Evolutionary conservation across 2,113 vertebrate species (phyloP), one percentile per base, ranked within the genome.

Genomic region (Apus apus): DNA sequence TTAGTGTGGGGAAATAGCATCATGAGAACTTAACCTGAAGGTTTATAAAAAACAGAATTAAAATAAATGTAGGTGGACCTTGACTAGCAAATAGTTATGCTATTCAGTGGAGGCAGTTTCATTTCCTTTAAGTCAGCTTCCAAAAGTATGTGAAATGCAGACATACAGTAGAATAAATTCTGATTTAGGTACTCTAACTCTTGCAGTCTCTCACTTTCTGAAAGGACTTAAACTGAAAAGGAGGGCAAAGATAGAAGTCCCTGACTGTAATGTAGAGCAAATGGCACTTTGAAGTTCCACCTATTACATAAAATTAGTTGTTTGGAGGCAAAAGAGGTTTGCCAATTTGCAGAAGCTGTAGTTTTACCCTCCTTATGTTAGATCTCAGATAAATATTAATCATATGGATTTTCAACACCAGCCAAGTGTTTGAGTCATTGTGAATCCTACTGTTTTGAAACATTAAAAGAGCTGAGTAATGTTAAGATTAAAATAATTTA

Each of bases 361-460:
- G 16, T 62, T 90, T 36, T 27, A 38, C 36, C 15, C 30, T 57
- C 57, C 25, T 67, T 73, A 13, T 1, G 0, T 84, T 93, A 45
- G 23, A 26, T 57, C 38, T 76, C 38, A 45, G 76, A 40, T 67
- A 90, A 80, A 80, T 96, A 94, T 88, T 96, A 95, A 96, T 96
- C 68, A 36, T 94, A 94, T 81, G 80, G 92, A 93, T 89, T 87
- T 92, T 71, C 61, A 72, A 0, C 6, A 1, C 67, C 92, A 96
- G 72, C 85, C 92, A 80, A 75, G 25, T 89, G 61, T 88, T 95
- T 96, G 85, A 96, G 92, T 96, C 88, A 92, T 40, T 90, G 36
- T 74, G 65, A 90, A 80, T 56, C 22, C 26, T 70, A 36, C 30
- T 85, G 72, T 93, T 96, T 91, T 90, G 73, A 94, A 96, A 93